Evolutionary conservation across 2,113 vertebrate genomes (phyloP).

Genomic region (Blennius ocellaris): DNA sequence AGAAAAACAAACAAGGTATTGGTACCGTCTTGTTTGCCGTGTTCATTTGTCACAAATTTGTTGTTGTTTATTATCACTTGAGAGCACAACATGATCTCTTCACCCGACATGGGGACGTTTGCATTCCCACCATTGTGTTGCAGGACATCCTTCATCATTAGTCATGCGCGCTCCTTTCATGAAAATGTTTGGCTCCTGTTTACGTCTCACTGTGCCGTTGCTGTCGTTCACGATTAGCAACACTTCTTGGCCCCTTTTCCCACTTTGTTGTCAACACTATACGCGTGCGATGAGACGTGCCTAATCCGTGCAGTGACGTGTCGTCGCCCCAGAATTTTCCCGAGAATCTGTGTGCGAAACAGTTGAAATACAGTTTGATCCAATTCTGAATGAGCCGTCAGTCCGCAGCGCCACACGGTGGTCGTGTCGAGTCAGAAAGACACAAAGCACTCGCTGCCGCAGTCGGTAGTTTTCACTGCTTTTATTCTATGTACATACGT

Average conservation of each 20-base stretch:
- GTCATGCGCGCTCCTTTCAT: conserved; percentile 10
- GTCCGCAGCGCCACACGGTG: too few relatives aligned
- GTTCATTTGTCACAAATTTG: not conserved
- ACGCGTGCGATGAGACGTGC: not conserved
- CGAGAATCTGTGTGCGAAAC: not conserved
- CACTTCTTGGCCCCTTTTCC: not conserved
- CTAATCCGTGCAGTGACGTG: not conserved
- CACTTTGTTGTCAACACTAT: not conserved
- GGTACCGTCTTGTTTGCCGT: not conserved
- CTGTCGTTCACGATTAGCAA: conserved; percentile 11
- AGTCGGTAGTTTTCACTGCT: conserved; percentile 12
- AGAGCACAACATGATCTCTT: not conserved
- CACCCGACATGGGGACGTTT: not conserved
- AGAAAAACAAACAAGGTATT: not conserved
- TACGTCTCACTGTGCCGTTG: not conserved
- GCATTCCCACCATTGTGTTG: not conserved
- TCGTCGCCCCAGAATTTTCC: not conserved
- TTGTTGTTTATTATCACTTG: not conserved
- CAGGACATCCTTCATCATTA: conserved; percentile 14
- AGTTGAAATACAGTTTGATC: not conserved
- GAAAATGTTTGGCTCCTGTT: not conserved
- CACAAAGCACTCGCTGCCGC: not conserved
- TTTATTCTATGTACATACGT: conserved; percentile 56
- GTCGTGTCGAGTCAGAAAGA: too few relatives aligned
- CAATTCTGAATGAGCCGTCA: not conserved